phyloP scores from a whole-genome alignment of 2,113 vertebrate species.

The Isurus oxyrinchus region DNA sequence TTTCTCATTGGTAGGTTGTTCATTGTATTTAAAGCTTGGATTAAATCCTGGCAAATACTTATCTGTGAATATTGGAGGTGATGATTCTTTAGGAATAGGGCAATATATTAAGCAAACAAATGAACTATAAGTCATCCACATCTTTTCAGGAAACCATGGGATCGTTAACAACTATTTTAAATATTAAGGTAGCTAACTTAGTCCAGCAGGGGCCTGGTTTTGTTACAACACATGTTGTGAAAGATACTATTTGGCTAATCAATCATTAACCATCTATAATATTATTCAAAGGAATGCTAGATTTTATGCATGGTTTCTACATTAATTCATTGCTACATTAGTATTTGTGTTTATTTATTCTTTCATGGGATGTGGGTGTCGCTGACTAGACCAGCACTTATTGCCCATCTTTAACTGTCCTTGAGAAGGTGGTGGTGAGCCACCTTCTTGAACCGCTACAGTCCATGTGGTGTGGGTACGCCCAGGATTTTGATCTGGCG shows the following conservation, averaged over 20 bases:
- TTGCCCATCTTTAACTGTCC: no score
- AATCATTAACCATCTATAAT: background rate
- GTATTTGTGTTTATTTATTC: no score
- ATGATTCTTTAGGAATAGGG: background rate
- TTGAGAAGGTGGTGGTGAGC: no score
- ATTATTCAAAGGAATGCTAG: background rate
- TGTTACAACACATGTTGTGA: background rate
- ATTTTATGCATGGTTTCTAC: background rate
- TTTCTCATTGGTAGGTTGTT: background rate
- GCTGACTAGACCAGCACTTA: no score
- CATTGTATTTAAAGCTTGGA: background rate
- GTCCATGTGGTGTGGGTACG: no score
- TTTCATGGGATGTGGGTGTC: no score
- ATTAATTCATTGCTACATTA: background rate
- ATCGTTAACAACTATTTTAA: background rate
- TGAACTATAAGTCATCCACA: background rate
- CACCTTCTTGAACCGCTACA: no score
- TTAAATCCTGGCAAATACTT: background rate
- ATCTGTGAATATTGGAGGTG: background rate
- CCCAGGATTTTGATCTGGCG: no score
- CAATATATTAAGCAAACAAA: background rate
- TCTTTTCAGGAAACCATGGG: background rate
- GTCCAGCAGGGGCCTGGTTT: background rate
- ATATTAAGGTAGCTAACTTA: background rate
- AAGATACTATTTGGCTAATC: background rate